A percentile compares a stretch with the other conserved stretches of the same genome.
Conservation (phyloP, 2,797 vertebrate species). For the Toxotes lorentzi region DNA sequence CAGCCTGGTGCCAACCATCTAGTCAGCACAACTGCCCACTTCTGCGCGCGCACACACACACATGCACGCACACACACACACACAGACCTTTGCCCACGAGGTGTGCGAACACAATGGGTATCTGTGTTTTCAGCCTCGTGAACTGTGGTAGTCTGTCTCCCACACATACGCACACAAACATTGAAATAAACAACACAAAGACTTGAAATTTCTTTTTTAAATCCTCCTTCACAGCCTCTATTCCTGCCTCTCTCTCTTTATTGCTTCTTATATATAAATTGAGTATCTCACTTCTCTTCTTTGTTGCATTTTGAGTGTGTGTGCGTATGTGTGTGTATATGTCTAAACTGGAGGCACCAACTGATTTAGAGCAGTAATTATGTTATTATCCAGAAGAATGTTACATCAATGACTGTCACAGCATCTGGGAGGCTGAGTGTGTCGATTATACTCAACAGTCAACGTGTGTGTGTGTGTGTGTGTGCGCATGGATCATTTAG, state of each 20-base stretch:
- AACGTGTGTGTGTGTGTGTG: constrained; percentile 21
- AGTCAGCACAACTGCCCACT: constrained; percentile 65
- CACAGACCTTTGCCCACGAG: constrained; percentile 44
- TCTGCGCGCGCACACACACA: constrained; percentile 19
- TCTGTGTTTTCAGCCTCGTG: constrained; percentile 59
- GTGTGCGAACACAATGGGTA: constrained; percentile 64
- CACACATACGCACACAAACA: not conserved
- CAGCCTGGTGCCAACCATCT: constrained; percentile 63
- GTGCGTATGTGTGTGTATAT: constrained; percentile 17
- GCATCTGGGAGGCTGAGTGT: constrained; percentile 34
- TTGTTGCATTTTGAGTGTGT: not conserved
- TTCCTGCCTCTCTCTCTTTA: not conserved
- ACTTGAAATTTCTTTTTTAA: not conserved
- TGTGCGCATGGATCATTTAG: constrained; percentile 5
- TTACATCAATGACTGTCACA: constrained; percentile 55
- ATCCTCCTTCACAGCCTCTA: not conserved
- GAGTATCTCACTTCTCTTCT: not conserved
- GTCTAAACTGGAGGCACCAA: constrained; percentile 42
- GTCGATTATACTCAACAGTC: constrained; percentile 22
- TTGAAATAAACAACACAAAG: constrained; percentile 16
- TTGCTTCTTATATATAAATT: not conserved
- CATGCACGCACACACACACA: constrained; percentile 14
- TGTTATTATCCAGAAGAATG: constrained; percentile 70
- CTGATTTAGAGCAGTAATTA: constrained; percentile 66
- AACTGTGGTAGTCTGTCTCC: constrained; percentile 41